These are phyloP conservation scores for Panzeria rudis DNA, from an alignment of 2,888 invertebrate species.

Conservation along the genomic window DNA sequence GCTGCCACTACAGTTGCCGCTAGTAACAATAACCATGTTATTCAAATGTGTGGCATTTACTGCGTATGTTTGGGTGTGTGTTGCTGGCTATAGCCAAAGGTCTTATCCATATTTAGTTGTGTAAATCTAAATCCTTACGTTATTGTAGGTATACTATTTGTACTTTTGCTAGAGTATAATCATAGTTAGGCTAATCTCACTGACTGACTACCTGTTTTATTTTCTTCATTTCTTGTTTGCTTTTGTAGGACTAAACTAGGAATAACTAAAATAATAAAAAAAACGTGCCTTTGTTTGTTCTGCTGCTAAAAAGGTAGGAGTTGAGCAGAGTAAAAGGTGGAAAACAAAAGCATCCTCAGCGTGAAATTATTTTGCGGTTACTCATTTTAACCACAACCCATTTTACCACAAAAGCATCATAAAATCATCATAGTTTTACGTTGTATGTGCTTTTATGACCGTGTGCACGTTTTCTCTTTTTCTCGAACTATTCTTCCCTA, in stretches of 20 bases:
- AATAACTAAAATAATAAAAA: slow-evolving; percentile 28
- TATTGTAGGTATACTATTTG: slow-evolving; percentile 15
- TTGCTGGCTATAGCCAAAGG: slow-evolving; percentile 12
- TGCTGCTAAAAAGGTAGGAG: slow-evolving; percentile 45
- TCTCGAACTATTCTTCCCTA: slow-evolving; percentile 26
- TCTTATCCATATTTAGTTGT: slow-evolving; percentile 56
- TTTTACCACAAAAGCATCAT: slow-evolving; percentile 63
- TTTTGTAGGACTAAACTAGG: neutral
- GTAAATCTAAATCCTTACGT: slow-evolving; percentile 59
- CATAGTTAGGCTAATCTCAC: slow-evolving; percentile 36
- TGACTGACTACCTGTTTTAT: slow-evolving; percentile 1
- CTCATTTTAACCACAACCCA: slow-evolving; percentile 52
- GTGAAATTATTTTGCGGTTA: slow-evolving; percentile 65
- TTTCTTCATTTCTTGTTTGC: neutral
- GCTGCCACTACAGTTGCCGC: slow-evolving; percentile 17
- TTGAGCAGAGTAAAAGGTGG: slow-evolving; percentile 36
- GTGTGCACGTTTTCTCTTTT: slow-evolving; percentile 1
- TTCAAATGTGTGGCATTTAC: slow-evolving; percentile 9
- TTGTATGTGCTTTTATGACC: slow-evolving; percentile 31
- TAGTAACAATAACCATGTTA: neutral
- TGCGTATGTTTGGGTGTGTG: neutral
- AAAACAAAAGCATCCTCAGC: slow-evolving; percentile 63
- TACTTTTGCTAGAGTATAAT: neutral
- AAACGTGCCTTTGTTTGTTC: slow-evolving; percentile 43
- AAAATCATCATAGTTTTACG: slow-evolving; percentile 60